Conservation (phyloP, 1,140 invertebrate genomes). For the Pseudobourletiella spinata region DNA sequence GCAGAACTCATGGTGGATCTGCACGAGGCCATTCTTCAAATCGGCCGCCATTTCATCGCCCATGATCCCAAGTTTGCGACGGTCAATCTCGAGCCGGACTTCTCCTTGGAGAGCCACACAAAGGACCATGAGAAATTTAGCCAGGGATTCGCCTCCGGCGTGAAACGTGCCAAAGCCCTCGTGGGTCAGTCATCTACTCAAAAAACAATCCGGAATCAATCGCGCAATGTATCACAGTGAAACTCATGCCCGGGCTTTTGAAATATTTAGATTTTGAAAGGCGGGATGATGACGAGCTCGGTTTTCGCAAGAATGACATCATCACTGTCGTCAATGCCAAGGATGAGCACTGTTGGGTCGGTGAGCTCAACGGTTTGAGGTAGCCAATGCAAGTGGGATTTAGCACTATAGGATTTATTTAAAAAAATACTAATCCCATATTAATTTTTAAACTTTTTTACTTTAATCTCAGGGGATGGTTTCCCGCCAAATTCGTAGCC, state of each 20-base stretch:
- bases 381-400: too few relatives aligned
- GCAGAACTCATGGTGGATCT: constrained; percentile 89
- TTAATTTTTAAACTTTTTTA: too few relatives aligned
- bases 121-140: constrained; percentile 86
- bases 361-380: constrained; percentile 92
- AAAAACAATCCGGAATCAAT: too few relatives aligned
- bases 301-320: constrained; percentile 96
- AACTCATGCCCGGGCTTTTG: too few relatives aligned
- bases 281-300: constrained; percentile 96
- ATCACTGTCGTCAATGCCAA: constrained; percentile 95
- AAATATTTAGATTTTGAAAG: constrained; percentile 78
- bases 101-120: constrained; percentile 87
- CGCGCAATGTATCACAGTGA: too few relatives aligned
- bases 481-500: constrained; percentile 97
- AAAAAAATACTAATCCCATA: too few relatives aligned
- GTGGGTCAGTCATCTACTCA: constrained; percentile 49
- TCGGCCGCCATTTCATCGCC: constrained; percentile 79
- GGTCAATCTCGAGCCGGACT: constrained; percentile 79
- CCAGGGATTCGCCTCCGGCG: constrained; percentile 78
- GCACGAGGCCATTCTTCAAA: constrained; percentile 81
- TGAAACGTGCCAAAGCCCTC: constrained; percentile 86
- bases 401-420: too few relatives aligned
- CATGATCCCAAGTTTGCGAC: constrained; percentile 62
- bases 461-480: constrained; percentile 67
- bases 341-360: constrained; percentile 99